Evolutionary conservation across 1,140 invertebrate genomes (phyloP), one percentile per base, ranked within the genome.

Genomic region (Amyelois transitella): DNA sequence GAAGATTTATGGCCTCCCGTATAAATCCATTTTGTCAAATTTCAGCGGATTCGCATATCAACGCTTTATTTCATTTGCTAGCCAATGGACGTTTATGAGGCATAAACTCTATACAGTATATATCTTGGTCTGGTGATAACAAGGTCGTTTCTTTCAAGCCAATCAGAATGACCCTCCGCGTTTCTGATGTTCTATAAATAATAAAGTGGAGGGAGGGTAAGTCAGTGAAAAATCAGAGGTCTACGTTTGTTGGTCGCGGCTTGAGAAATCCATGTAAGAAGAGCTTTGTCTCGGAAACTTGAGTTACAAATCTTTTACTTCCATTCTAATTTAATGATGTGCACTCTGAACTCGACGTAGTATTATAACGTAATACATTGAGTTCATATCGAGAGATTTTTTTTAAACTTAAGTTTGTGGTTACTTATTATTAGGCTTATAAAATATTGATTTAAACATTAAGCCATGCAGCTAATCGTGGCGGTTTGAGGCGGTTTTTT

Each of bases 71-170:
- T 60, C 58, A 60, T 60, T 60, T 60, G 43, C 58, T 59, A 65
- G 62, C 63, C 53, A 65, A 65, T 59, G 59, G 24, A n/a, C 19
- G 51, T 65, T 65, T 65, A 65, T 21, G 55, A 38, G 56, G 57
- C 48, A 66, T 66, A 60, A 57, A 66, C 22, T 62, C 51, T 54
- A 21, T 49, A 47, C 51, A 54, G 64, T 45, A 51, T 43, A 25
- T 62, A 59, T 59, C 60, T 57, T 59, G 53, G 53, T 59, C 53
- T 60, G 59, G 59, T 66, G 59, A 62, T 66, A 66, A 66, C 64
- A 66, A 62, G 60, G 53, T 55, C 55, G 49, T 64, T 60, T 55
- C 54, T 58, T 43, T 60, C 48, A 45, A 48, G 43, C 62, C 62
- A 60, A 24, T 48, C 19, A 28, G 10, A 0, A 20, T 25, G 57